Percentiles rank a stretch among this genome's conserved stretches.
Conservation (phyloP, 1,140 invertebrate species). For the Tetramorium parvispinum region DNA sequence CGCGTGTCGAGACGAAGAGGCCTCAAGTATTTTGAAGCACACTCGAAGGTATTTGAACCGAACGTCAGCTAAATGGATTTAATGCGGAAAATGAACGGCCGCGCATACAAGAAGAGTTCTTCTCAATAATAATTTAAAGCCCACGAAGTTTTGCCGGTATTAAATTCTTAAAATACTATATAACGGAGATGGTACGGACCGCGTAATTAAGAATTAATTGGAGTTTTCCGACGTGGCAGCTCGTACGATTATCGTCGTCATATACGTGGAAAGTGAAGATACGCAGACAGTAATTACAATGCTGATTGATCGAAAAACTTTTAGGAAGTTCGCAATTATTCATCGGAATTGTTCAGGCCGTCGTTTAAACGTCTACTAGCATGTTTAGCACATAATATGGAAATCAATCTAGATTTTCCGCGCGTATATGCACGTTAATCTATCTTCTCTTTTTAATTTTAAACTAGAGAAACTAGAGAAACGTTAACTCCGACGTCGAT, state of each 20-base stretch:
- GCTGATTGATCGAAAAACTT: slow-evolving; percentile 60
- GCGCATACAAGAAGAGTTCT: background rate
- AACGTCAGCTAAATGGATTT: slow-evolving; percentile 45
- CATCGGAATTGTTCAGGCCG: slow-evolving; percentile 40
- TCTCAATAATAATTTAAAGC: slow-evolving; percentile 49
- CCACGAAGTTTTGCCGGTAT: slow-evolving; percentile 28
- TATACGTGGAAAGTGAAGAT: slow-evolving; percentile 29
- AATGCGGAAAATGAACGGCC: slow-evolving; percentile 12
- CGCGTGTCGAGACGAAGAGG: background rate
- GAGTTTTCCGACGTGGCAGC: slow-evolving; percentile 61
- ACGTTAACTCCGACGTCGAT: too few species aligned
- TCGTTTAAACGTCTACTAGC: background rate
- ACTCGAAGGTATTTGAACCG: slow-evolving; percentile 33
- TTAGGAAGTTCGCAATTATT: slow-evolving; percentile 62
- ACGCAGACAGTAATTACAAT: slow-evolving; percentile 36
- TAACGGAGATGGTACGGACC: slow-evolving; percentile 35
- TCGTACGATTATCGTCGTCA: slow-evolving; percentile 38
- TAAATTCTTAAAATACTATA: slow-evolving; percentile 46
- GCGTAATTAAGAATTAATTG: slow-evolving; percentile 69
- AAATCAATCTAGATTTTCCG: slow-evolving; percentile 25
- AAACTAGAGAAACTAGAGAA: too few species aligned
- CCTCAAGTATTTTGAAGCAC: background rate
- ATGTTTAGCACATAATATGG: slow-evolving; percentile 26
- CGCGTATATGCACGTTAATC: too few species aligned
- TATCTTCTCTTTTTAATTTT: background rate